Percentiles rank a stretch among this genome's conserved stretches.
Evolutionary conservation across 1,140 invertebrate species (phyloP).

Genomic region (Drosophila pruinosa): DNA sequence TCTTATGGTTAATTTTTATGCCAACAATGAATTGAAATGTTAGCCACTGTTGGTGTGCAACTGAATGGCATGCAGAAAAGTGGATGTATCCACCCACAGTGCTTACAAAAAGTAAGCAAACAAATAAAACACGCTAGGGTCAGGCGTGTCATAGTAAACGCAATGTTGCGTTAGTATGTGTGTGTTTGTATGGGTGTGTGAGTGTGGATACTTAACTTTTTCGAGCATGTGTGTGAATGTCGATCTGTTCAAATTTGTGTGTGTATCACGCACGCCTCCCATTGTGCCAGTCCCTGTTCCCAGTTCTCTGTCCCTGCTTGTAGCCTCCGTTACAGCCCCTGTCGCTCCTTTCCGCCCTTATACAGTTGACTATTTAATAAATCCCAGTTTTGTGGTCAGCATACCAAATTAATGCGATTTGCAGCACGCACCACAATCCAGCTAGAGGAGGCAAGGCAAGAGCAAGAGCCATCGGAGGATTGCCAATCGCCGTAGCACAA

Average conservation of each 20-base stretch:
- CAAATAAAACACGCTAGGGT: conserved; percentile 30
- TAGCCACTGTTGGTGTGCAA: conserved; percentile 20
- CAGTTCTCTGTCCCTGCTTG: neutral
- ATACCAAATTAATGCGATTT: conserved; percentile 81
- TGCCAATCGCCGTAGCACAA: conserved; percentile 44
- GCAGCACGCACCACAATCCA: conserved; percentile 29
- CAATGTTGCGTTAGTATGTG: conserved; percentile 34
- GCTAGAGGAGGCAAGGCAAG: neutral
- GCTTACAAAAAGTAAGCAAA: conserved; percentile 10
- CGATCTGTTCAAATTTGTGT: conserved; percentile 58
- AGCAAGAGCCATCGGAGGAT: neutral
- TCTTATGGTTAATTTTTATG: neutral
- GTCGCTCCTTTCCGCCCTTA: conserved; percentile 27
- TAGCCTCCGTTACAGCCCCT: neutral
- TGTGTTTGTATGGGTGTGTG: neutral
- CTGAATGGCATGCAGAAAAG: conserved; percentile 59
- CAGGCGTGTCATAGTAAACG: conserved; percentile 15
- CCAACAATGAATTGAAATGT: neutral
- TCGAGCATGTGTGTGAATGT: conserved; percentile 21
- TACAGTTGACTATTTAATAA: conserved; percentile 77
- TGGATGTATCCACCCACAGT: conserved; percentile 24
- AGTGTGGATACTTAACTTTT: conserved; percentile 4
- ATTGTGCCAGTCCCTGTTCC: conserved; percentile 11
- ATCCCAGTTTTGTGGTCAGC: conserved; percentile 78
- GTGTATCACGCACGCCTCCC: conserved; percentile 66